Percentiles rank a stretch among this genome's conserved stretches.
Evolutionary conservation across 2,888 invertebrate genomes (phyloP).

Genomic region (Escarpia spicata): DNA sequence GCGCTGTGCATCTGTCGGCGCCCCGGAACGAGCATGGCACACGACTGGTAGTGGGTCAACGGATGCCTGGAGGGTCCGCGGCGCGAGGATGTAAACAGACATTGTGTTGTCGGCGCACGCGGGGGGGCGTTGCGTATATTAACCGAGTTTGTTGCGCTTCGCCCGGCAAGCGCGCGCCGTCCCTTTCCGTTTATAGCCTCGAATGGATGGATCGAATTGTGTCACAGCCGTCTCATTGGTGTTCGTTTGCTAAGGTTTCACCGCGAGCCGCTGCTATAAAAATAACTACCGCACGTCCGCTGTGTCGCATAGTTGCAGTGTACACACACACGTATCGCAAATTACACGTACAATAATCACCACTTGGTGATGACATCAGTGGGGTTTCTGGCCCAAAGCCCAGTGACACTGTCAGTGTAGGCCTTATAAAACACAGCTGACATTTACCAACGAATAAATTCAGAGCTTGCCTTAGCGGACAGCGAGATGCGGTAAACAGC

Average conservation of each 20-base stretch:
- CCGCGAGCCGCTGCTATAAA: neutral
- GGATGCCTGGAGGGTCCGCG: conserved; percentile 16
- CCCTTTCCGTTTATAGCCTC: neutral
- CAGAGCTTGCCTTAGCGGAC: neutral
- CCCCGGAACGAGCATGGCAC: neutral
- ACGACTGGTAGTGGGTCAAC: neutral
- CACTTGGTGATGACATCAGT: neutral
- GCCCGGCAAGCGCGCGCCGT: neutral
- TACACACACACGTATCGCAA: neutral
- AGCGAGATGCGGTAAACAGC: neutral
- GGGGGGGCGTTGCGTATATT: conserved; percentile 5
- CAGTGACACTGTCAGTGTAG: neutral
- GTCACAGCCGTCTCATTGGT: conserved; percentile 1
- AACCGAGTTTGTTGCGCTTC: conserved; percentile 5
- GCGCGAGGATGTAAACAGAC: conserved; percentile 11
- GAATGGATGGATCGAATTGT: conserved; percentile 16
- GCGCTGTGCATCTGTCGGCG: conserved; percentile 6
- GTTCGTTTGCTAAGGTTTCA: conserved; percentile 16
- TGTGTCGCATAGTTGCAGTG: neutral
- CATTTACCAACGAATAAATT: neutral
- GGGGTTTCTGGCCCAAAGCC: conserved; percentile 11
- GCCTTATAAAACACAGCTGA: neutral
- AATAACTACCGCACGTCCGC: neutral
- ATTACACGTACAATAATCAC: neutral
- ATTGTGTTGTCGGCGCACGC: neutral